These are phyloP conservation scores for Myrmophylax atrothorax DNA, from an alignment of 2,113 vertebrate species.

Conservation along the genomic window DNA sequence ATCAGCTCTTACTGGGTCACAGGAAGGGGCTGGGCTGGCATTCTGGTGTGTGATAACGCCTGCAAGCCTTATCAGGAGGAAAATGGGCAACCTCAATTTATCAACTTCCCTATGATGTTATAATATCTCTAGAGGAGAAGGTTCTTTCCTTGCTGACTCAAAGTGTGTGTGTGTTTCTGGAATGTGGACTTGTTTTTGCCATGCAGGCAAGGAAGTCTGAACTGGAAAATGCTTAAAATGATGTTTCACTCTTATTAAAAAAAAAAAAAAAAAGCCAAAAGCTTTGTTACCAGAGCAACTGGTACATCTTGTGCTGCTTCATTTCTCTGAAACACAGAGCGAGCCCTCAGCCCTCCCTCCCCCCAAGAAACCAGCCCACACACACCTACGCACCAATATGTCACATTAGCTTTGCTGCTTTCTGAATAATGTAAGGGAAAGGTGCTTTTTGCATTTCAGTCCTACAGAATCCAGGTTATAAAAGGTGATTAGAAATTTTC, in stretches of 20 bases:
- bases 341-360: slow-evolving; percentile 33
- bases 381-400: slow-evolving; percentile 60
- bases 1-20: neutral
- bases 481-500: slow-evolving; percentile 9
- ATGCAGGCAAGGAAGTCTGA: neutral
- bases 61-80: neutral
- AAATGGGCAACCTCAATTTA: neutral
- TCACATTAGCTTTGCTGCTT: neutral
- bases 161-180: neutral
- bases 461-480: neutral
- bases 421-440: neutral
- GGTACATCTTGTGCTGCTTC: slow-evolving; percentile 71
- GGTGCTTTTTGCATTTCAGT: neutral
- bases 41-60: neutral
- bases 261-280: neutral
- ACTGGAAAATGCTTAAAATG: slow-evolving; percentile 15
- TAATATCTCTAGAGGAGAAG: neutral
- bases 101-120: neutral
- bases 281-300: slow-evolving; percentile 69
- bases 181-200: neutral
- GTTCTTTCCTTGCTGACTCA: slow-evolving; percentile 27
- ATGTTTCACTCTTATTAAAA: slow-evolving; percentile 2
- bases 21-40: neutral
- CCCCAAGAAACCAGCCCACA: slow-evolving; percentile 32
- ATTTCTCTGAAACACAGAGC: slow-evolving; percentile 57